phyloP scores from a whole-genome alignment of 2,797 vertebrate genomes.

The Enteromius unitaeniatus region DNA sequence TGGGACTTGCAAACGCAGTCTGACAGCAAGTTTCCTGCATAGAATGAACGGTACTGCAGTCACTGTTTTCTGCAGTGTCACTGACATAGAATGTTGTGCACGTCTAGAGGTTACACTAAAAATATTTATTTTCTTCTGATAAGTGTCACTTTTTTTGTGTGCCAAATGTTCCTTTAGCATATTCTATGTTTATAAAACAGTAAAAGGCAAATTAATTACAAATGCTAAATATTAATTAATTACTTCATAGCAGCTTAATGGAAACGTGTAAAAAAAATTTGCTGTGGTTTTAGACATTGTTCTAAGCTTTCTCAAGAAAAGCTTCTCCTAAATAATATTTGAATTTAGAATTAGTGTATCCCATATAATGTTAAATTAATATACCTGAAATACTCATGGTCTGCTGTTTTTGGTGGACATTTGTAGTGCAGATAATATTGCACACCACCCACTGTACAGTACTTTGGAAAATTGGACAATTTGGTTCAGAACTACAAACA shows the following conservation, averaged over 20 bases:
- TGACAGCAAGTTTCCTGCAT: not conserved
- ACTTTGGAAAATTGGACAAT: not conserved
- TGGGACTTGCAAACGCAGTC: not conserved
- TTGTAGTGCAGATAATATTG: not conserved
- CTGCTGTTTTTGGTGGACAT: not conserved
- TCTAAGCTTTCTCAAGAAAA: not conserved
- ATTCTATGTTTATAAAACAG: not conserved
- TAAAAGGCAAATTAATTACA: not conserved
- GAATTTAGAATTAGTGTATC: not conserved
- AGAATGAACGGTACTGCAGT: not conserved
- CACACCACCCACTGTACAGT: not conserved
- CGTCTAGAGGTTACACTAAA: not conserved
- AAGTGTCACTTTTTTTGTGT: not conserved
- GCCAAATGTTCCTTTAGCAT: not conserved
- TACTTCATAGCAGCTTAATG: not conserved
- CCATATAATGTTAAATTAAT: not conserved
- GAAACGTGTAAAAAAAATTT: too few species aligned
- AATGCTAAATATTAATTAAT: not conserved
- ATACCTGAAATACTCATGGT: not conserved
- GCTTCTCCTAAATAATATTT: not conserved
- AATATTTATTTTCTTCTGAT: conserved; percentile 6
- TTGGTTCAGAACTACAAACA: not conserved
- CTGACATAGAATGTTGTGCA: not conserved
- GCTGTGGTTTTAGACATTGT: not conserved
- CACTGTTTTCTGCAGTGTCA: conserved; percentile 5